Percentiles rank a stretch among this genome's conserved stretches.
Evolutionary conservation across 2,797 vertebrate species (phyloP).

Genomic region (Sibirionetta formosa): DNA sequence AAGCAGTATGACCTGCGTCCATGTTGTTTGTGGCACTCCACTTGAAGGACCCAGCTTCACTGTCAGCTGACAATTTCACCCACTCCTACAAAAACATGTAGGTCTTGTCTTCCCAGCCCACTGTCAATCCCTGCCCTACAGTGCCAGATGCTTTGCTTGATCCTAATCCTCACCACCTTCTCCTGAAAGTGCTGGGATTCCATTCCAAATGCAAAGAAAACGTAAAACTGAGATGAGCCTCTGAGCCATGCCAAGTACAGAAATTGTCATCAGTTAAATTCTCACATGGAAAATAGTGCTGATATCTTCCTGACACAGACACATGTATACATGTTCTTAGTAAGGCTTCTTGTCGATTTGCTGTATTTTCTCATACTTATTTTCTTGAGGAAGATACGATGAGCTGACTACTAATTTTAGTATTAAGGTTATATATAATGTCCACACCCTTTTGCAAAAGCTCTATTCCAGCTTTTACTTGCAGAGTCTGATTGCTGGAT

Average conservation of each 20-base stretch:
- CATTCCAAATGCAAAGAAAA: neutral
- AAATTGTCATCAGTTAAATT: neutral
- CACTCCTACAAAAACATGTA: neutral
- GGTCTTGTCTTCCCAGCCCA: neutral
- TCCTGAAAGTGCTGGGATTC: neutral
- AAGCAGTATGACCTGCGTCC: neutral
- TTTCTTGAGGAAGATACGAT: neutral
- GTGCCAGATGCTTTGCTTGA: neutral
- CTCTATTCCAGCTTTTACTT: neutral
- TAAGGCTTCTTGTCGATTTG: neutral
- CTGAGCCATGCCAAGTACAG: neutral
- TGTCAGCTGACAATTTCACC: slow-evolving; percentile 24
- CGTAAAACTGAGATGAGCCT: neutral
- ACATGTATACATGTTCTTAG: rapidly evolving
- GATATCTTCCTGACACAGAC: neutral
- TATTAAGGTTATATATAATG: neutral
- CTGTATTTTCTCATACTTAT: neutral
- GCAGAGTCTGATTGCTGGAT: neutral
- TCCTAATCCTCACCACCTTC: neutral
- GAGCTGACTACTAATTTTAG: neutral
- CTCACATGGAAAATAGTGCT: neutral
- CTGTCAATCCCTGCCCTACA: neutral
- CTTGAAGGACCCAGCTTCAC: neutral
- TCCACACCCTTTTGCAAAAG: neutral
- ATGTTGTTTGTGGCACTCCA: neutral